Evolutionary conservation across 2,113 vertebrate genomes (phyloP), one percentile per base, ranked within the genome.

Genomic region (Apodemus speciosus): DNA sequence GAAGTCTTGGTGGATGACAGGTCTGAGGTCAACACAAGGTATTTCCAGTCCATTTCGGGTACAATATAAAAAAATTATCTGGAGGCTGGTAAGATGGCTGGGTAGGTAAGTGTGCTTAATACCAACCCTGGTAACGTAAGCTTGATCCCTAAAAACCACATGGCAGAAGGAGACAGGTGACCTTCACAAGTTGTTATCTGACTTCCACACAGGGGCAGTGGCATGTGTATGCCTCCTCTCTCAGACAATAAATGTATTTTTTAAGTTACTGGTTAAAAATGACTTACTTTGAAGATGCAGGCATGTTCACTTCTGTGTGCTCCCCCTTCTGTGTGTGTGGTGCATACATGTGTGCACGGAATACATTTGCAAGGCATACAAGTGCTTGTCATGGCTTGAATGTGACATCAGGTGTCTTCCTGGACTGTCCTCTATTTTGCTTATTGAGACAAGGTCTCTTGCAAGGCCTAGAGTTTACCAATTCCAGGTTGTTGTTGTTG

Each of bases 1-100:
- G 71, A 43, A 62, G 30, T 85, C 46, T 85, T 40, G 3, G 4
- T 71, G 75, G 75, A 58, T 80, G 90, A 72, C 30, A 76, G 64
- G 46, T 81, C 89, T 56, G 40, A 92, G 46, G 77, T 76, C 66
- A 80, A 11, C 32, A 71, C 83, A 89, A 95, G 77, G 43, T 69
- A n/a, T 40, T 53, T 93, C 88, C 72, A 66, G 77, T 79, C 49
- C 85, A 92, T 90, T 60, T 66, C 53, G 18, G 49, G 60, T 85
- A 93, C 40, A 46, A n/a, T 73, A 73, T 51, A 71, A 81, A 76
- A 76, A 91, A 73, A 62, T 89, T 75, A 85, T 46, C 64, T 56
- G 56, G 87, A 32, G 60, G 16, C 81, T 66, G 27, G 11, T 66
- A 16, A 46, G 60, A 64, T 21, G 4, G 27, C 60, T 66, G 58